Evolutionary conservation across 2,888 invertebrate genomes (phyloP).

Genomic region (Parnassius smintheus): DNA sequence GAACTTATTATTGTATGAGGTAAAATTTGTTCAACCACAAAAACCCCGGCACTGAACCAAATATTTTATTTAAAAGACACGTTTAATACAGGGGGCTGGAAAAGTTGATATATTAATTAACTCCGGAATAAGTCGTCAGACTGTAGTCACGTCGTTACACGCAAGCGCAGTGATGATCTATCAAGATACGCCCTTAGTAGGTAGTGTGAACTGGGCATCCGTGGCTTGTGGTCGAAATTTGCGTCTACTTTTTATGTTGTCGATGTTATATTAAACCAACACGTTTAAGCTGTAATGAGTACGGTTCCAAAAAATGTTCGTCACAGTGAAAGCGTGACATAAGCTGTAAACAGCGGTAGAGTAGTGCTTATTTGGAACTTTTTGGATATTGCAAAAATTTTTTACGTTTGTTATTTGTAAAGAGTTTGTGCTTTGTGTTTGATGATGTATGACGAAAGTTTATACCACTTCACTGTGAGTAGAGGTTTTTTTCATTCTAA

Average conservation of each 20-base stretch:
- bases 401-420: constrained; percentile 39
- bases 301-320: constrained; percentile 44
- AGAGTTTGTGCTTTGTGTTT: constrained; percentile 62
- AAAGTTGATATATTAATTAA: constrained; percentile 81
- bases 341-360: constrained; percentile 37
- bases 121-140: constrained; percentile 75
- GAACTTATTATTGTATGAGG: not conserved
- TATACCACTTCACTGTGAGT: constrained; percentile 62
- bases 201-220: constrained; percentile 64
- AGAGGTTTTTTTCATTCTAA: not conserved
- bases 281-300: constrained; percentile 49
- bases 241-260: constrained; percentile 30
- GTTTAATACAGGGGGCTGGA: constrained; percentile 68
- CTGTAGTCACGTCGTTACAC: constrained; percentile 71
- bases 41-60: constrained; percentile 46
- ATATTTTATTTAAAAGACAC: constrained; percentile 71
- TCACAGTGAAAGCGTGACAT: constrained; percentile 50
- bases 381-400: constrained; percentile 37
- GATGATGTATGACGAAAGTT: constrained; percentile 59
- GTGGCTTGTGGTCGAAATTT: constrained; percentile 50
- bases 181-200: constrained; percentile 66
- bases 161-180: constrained; percentile 65
- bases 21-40: constrained; percentile 24
- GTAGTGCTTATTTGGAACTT: constrained; percentile 33
- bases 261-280: constrained; percentile 53